A percentile compares a stretch with the other conserved stretches of the same genome.
phyloP scores from a whole-genome alignment of 2,888 invertebrate species.

The Rutpela maculata region DNA sequence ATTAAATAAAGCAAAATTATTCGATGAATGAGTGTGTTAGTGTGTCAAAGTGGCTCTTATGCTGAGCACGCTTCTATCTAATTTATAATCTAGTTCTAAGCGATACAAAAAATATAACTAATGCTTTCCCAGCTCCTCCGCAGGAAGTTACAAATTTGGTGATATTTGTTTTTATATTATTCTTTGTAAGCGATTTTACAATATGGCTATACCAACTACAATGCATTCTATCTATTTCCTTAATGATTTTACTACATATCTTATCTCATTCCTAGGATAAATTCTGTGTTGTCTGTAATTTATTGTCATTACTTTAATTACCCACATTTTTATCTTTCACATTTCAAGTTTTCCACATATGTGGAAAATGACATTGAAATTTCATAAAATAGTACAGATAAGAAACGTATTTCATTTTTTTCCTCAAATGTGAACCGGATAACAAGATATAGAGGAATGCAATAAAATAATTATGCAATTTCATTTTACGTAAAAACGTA shows the following conservation, averaged over 20 bases:
- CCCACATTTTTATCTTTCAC: conserved; percentile 31
- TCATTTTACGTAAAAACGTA: no score
- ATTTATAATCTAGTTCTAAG: conserved; percentile 63
- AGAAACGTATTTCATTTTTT: background rate
- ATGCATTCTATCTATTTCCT: conserved; percentile 51
- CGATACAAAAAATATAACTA: conserved; percentile 64
- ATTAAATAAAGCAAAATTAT: conserved; percentile 59
- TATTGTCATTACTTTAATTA: conserved; percentile 44
- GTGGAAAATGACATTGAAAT: background rate
- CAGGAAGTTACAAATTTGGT: conserved; percentile 66
- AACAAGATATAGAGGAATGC: no score
- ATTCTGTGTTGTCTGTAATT: conserved; percentile 48
- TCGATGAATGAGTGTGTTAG: conserved; percentile 62
- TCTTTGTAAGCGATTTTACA: conserved; percentile 51
- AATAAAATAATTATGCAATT: no score
- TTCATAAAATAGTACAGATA: background rate
- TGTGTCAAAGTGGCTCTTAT: conserved; percentile 61
- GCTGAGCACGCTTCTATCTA: conserved; percentile 61
- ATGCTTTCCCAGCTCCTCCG: conserved; percentile 68
- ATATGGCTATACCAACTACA: conserved; percentile 51
- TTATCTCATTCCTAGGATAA: conserved; percentile 50
- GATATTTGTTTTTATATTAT: conserved; percentile 60
- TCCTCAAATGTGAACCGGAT: no score
- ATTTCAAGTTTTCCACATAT: background rate
- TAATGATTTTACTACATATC: conserved; percentile 48